phyloP scores from a whole-genome alignment of 2,113 vertebrate species.

The Takifugu bimaculatus region DNA sequence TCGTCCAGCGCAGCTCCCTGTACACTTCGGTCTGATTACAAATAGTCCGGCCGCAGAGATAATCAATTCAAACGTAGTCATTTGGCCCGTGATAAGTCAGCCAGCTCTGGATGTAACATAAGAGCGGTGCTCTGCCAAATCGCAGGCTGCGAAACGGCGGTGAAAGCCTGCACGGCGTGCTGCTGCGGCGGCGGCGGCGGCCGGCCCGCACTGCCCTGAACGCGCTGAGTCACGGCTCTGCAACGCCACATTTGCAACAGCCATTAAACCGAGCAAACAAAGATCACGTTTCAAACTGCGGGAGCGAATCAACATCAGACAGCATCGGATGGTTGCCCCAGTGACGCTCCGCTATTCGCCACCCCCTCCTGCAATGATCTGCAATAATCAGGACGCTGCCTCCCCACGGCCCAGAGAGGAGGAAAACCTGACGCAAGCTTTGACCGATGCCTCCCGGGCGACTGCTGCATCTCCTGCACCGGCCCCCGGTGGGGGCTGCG shows the following conservation, averaged over 20 bases:
- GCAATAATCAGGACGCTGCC: conserved; percentile 27
- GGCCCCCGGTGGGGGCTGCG: conserved; percentile 5
- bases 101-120: conserved; percentile 48
- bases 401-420: conserved; percentile 26
- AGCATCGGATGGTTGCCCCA: no score
- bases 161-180: conserved; percentile 40
- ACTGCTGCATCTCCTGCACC: conserved; percentile 2
- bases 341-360: background rate
- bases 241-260: conserved; percentile 7
- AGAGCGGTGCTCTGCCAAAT: conserved; percentile 46
- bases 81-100: conserved; percentile 55
- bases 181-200: conserved; percentile 36
- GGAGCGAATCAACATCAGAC: conserved; percentile 3
- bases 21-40: conserved; percentile 58
- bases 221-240: conserved; percentile 16
- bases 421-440: conserved; percentile 13
- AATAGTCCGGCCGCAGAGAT: conserved; percentile 44
- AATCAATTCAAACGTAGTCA: conserved; percentile 64
- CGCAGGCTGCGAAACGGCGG: conserved; percentile 37
- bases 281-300: conserved; percentile 5
- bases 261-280: no score
- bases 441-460: conserved; percentile 8
- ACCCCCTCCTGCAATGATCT: background rate
- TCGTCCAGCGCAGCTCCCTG: conserved; percentile 29
- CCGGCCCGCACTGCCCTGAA: conserved; percentile 26